A percentile compares a stretch with the other conserved stretches of the same genome.
Conservation (phyloP, 2,797 vertebrate genomes). For the Distichodus sexfasciatus region DNA sequence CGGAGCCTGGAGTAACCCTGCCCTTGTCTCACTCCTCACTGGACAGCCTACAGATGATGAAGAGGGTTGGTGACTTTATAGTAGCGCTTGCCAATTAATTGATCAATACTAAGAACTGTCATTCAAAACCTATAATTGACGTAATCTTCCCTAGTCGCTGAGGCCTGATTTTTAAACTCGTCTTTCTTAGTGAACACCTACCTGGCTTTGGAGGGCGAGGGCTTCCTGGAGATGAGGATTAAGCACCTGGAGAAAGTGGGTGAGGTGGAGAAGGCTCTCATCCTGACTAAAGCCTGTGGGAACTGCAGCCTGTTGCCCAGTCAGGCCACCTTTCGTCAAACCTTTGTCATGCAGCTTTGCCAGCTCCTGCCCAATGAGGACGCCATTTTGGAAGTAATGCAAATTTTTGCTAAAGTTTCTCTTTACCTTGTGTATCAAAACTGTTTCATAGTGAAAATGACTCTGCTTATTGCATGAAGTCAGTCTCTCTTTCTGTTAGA, state of each 20-base stretch:
- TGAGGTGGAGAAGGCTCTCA: constrained; percentile 87
- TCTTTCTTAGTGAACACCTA: constrained; percentile 78
- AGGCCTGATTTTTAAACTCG: no score
- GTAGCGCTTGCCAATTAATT: not conserved
- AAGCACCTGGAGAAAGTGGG: constrained; percentile 96
- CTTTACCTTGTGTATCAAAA: no score
- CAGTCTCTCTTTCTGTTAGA: constrained; percentile 67
- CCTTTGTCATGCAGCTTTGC: constrained; percentile 89
- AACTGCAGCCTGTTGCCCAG: constrained; percentile 86
- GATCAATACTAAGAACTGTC: not conserved
- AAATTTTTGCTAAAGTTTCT: not conserved
- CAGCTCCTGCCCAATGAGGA: constrained; percentile 92
- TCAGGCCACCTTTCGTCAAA: constrained; percentile 89
- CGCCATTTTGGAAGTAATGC: constrained; percentile 89
- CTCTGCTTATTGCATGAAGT: not conserved
- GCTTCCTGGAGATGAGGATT: constrained; percentile 96
- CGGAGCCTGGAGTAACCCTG: constrained; percentile 90
- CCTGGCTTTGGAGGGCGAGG: constrained; percentile 91
- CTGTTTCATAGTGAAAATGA: not conserved
- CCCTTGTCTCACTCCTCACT: constrained; percentile 87
- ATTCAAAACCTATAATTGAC: no score
- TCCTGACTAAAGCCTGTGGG: constrained; percentile 88
- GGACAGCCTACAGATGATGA: constrained; percentile 84
- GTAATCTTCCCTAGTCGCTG: no score
- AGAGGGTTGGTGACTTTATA: constrained; percentile 76